Conservation (phyloP, 2,888 invertebrate genomes). For the Baccha elongata region DNA sequence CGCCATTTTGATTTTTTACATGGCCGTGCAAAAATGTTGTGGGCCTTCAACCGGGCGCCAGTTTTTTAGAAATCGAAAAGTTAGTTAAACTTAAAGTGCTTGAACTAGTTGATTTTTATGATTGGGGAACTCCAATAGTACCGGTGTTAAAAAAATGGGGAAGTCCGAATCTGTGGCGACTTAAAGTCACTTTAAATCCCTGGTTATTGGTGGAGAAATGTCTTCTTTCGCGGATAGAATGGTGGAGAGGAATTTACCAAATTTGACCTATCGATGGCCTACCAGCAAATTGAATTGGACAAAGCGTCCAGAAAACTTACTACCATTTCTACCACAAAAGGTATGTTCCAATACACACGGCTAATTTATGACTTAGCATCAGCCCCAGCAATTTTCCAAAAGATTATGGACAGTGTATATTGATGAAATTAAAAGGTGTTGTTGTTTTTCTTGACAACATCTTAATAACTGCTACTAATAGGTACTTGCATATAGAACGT, state of each 20-base stretch:
- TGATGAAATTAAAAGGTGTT: no score
- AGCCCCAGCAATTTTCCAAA: no score
- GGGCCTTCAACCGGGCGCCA: no score
- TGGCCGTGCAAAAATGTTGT: no score
- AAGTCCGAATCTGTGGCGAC: slow-evolving; percentile 72
- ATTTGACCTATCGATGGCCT: slow-evolving; percentile 77
- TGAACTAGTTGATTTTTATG: slow-evolving; percentile 51
- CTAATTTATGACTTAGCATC: no score
- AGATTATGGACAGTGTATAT: no score
- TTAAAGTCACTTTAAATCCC: slow-evolving; percentile 73
- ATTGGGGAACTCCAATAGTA: slow-evolving; percentile 79
- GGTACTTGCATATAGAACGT: no score
- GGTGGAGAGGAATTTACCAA: slow-evolving; percentile 66
- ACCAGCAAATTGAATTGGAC: slow-evolving; percentile 77
- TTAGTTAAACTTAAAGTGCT: slow-evolving; percentile 51
- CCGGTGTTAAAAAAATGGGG: slow-evolving; percentile 78
- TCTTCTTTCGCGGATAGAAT: slow-evolving; percentile 74
- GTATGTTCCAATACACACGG: no score
- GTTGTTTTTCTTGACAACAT: no score
- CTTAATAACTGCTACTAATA: no score
- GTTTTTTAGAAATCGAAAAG: slow-evolving; percentile 33
- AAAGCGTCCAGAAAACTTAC: slow-evolving; percentile 74
- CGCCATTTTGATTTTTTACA: no score
- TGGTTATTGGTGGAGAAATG: slow-evolving; percentile 73
- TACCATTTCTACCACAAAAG: slow-evolving; percentile 75